Conservation (phyloP, 2,113 vertebrate species). For the Campylomormyrus tamandua region DNA sequence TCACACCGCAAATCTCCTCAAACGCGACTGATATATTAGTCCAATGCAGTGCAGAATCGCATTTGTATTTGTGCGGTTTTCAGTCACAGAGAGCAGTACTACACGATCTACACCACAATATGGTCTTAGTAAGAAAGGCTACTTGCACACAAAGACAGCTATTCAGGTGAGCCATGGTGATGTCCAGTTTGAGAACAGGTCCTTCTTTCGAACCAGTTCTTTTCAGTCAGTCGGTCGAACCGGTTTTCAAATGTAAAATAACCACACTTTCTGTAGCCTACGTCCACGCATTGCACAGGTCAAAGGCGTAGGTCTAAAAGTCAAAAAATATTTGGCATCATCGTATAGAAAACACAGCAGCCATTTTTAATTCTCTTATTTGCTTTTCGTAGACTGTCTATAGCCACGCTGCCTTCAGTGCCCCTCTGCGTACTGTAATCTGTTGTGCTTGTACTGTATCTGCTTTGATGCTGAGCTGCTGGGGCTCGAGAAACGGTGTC, state of each 20-base stretch:
- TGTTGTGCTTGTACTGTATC: no score
- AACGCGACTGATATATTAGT: not conserved
- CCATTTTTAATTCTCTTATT: not conserved
- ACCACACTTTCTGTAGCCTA: not conserved
- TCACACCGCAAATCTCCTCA: not conserved
- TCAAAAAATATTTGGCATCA: not conserved
- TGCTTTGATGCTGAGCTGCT: not conserved
- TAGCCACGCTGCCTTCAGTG: not conserved
- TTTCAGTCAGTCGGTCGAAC: not conserved
- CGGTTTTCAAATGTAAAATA: not conserved
- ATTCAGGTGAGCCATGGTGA: not conserved
- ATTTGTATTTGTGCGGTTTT: not conserved
- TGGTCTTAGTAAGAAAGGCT: not conserved
- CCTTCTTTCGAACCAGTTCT: not conserved
- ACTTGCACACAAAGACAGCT: not conserved
- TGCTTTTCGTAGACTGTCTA: not conserved
- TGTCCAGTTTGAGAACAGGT: not conserved
- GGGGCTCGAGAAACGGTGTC: not conserved
- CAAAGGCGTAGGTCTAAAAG: not conserved
- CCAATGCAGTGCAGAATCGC: not conserved
- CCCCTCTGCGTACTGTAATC: not conserved
- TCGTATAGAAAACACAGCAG: not conserved
- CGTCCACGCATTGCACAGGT: not conserved
- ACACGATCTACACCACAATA: not conserved
- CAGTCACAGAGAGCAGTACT: not conserved